Conservation (phyloP, 2,797 vertebrate genomes). For the Alcedo quadribrachys region DNA sequence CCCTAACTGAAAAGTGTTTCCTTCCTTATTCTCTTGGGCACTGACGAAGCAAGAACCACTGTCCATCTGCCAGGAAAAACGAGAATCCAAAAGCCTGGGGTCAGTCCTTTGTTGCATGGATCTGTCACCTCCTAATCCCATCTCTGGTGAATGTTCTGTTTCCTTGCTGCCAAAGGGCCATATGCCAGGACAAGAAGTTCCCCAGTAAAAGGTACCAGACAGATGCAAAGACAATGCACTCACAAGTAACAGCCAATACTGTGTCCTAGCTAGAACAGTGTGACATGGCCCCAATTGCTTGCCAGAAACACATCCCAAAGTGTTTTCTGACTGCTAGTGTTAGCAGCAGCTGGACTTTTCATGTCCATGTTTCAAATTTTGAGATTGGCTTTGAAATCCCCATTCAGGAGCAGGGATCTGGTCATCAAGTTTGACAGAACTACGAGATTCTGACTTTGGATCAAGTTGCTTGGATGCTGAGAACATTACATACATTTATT, state of each 20-base stretch:
- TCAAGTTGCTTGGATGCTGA: background rate
- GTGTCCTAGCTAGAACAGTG: background rate
- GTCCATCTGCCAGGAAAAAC: background rate
- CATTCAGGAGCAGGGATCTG: background rate
- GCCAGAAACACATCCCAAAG: background rate
- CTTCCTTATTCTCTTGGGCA: background rate
- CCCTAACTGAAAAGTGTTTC: background rate
- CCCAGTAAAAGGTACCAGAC: background rate
- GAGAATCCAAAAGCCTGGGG: background rate
- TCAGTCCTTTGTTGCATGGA: background rate
- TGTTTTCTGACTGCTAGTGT: background rate
- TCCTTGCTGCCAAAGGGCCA: background rate
- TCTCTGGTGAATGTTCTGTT: background rate
- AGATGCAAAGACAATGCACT: background rate
- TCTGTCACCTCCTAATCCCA: background rate
- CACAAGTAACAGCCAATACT: background rate
- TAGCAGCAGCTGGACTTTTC: background rate
- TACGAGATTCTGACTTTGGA: background rate
- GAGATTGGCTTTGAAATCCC: background rate
- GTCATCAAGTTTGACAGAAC: background rate
- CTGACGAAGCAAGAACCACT: background rate
- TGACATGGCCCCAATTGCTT: background rate
- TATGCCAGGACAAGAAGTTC: background rate
- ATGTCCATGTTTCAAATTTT: background rate
- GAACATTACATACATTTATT: background rate